Evolutionary conservation across 2,113 vertebrate species (phyloP).

Genomic region (Corythaeola cristata): DNA sequence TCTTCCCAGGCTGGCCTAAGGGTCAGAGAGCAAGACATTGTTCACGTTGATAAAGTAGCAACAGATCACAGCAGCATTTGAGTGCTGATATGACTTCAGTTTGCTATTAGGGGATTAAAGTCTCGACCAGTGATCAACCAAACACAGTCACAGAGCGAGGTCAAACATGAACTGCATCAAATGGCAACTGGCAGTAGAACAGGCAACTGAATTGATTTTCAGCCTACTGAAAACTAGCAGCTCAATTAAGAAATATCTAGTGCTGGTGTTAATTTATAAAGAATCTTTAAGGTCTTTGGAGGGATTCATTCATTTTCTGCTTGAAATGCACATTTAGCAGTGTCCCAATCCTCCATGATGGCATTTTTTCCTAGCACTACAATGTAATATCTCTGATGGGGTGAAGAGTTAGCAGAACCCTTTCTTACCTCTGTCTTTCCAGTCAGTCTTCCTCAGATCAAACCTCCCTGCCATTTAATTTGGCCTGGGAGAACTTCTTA

Average conservation of each 20-base stretch:
- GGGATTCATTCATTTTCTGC: background rate
- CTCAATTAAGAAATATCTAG: background rate
- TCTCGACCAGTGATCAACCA: background rate
- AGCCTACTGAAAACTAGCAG: background rate
- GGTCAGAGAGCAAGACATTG: background rate
- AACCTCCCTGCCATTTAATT: background rate
- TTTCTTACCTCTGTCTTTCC: background rate
- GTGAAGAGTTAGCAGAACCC: background rate
- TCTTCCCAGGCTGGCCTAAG: background rate
- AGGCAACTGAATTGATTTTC: background rate
- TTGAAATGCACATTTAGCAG: background rate
- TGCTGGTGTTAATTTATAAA: background rate
- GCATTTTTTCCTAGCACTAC: background rate
- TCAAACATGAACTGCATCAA: background rate
- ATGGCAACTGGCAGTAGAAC: background rate
- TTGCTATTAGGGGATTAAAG: constrained; percentile 3
- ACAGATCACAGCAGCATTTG: background rate
- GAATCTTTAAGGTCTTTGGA: background rate
- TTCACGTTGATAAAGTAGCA: background rate
- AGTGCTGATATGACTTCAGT: background rate
- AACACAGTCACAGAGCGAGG: background rate
- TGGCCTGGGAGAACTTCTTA: background rate
- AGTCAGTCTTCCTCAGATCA: background rate
- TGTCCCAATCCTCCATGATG: too few relatives aligned
- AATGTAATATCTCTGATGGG: rapidly evolving